These are phyloP conservation scores for Popillia japonica DNA, from an alignment of 1,140 invertebrate species.

Conservation along the genomic window DNA sequence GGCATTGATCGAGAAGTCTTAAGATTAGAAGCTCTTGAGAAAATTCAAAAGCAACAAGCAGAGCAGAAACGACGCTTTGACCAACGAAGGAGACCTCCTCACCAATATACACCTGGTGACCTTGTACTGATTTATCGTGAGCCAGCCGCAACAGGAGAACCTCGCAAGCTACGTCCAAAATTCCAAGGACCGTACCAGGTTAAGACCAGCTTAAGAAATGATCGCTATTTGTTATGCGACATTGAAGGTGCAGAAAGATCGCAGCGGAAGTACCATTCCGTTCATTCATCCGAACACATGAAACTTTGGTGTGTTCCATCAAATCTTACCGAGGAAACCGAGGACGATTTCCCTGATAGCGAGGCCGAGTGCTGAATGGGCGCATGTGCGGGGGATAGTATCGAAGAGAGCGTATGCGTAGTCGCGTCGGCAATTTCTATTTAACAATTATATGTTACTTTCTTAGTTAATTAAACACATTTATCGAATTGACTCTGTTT, in stretches of 20 bases:
- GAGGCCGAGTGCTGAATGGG: neutral
- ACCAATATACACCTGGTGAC: neutral
- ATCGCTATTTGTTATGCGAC: conserved; percentile 17
- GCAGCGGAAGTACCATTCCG: neutral
- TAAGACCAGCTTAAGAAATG: neutral
- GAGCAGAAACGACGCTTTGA: conserved; percentile 9
- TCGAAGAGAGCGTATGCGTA: neutral
- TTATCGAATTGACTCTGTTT: neutral
- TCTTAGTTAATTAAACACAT: neutral
- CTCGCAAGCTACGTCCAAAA: conserved; percentile 26
- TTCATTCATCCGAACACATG: neutral
- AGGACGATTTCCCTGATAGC: neutral
- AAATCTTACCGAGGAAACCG: neutral
- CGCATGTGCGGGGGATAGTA: no score
- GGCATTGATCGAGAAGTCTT: no score
- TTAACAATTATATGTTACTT: neutral
- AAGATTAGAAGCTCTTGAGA: neutral
- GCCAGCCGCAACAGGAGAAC: conserved; percentile 35
- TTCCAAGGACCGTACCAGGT: conserved; percentile 14
- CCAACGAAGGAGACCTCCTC: neutral
- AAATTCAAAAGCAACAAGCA: neutral
- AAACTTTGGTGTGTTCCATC: neutral
- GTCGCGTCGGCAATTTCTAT: neutral
- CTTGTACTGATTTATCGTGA: conserved; percentile 8
- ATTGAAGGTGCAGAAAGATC: neutral